phyloP scores from a whole-genome alignment of 2,888 invertebrate genomes.

The Drosophila helvetica region DNA sequence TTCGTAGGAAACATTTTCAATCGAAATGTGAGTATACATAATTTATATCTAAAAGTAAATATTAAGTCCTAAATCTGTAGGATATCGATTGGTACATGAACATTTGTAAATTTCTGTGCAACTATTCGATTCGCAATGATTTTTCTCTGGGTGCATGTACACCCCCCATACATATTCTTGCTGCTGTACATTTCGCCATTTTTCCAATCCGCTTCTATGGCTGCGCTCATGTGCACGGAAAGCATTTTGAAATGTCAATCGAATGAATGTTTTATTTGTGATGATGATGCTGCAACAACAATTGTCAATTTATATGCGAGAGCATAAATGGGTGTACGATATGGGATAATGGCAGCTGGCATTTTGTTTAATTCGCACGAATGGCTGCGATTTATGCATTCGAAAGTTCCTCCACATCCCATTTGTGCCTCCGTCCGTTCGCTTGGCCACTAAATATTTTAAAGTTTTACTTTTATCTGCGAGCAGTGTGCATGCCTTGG shows the following conservation, averaged over 20 bases:
- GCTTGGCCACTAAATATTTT: slow-evolving; percentile 16
- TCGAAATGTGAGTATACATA: too few species aligned
- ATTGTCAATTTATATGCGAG: slow-evolving; percentile 35
- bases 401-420: slow-evolving; percentile 17
- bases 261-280: slow-evolving; percentile 50
- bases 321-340: slow-evolving; percentile 34
- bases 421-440: not conserved
- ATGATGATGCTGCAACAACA: slow-evolving; percentile 12
- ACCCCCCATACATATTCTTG: not conserved
- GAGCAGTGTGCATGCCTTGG: too few species aligned
- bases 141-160: not conserved
- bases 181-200: slow-evolving; percentile 1
- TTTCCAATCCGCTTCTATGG: slow-evolving; percentile 18
- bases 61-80: too few species aligned
- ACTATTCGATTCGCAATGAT: too few species aligned
- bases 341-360: slow-evolving; percentile 39
- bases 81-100: too few species aligned
- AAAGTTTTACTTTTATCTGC: slow-evolving; percentile 30
- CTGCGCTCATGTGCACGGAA: slow-evolving; percentile 57
- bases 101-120: too few species aligned
- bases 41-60: too few species aligned
- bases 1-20: too few species aligned
- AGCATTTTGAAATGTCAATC: slow-evolving; percentile 72
- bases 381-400: slow-evolving; percentile 34
- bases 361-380: slow-evolving; percentile 42